phyloP scores from a whole-genome alignment of 1,140 invertebrate genomes.

The Drosophila virilis region DNA sequence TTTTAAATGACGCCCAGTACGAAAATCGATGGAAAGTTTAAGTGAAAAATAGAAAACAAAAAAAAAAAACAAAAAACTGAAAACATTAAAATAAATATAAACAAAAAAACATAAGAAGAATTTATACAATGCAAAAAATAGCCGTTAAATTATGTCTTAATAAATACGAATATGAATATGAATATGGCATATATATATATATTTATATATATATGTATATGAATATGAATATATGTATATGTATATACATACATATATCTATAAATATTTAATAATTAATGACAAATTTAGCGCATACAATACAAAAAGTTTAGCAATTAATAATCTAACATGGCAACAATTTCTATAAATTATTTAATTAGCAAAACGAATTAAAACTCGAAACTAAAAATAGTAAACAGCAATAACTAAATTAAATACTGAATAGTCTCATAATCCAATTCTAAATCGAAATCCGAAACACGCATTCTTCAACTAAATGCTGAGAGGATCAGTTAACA shows the following conservation, averaged over 20 bases:
- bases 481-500: slow-evolving; percentile 3
- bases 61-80: slow-evolving; percentile 22
- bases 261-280: slow-evolving; percentile 47
- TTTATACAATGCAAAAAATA: slow-evolving; percentile 77
- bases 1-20: slow-evolving; percentile 73
- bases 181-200: slow-evolving; percentile 32
- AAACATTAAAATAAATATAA: slow-evolving; percentile 20
- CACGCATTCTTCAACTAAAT: slow-evolving; percentile 9
- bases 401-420: slow-evolving; percentile 15
- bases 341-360: slow-evolving; percentile 48
- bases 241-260: slow-evolving; percentile 47
- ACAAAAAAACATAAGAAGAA: slow-evolving; percentile 53
- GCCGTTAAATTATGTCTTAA: slow-evolving; percentile 65
- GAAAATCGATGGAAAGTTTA: slow-evolving; percentile 37
- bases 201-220: slow-evolving; percentile 40
- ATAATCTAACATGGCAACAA: slow-evolving; percentile 33
- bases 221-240: slow-evolving; percentile 40
- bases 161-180: slow-evolving; percentile 40
- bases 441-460: slow-evolving; percentile 10
- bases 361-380: slow-evolving; percentile 36
- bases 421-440: slow-evolving; percentile 38
- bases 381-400: slow-evolving; percentile 31
- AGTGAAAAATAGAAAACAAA: slow-evolving; percentile 14
- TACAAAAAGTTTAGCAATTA: slow-evolving; percentile 32
- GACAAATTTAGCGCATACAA: slow-evolving; percentile 39